Percentiles rank a stretch among this genome's conserved stretches.
Conservation (phyloP, 2,797 vertebrate genomes). For the Pseudochirops corinnae region DNA sequence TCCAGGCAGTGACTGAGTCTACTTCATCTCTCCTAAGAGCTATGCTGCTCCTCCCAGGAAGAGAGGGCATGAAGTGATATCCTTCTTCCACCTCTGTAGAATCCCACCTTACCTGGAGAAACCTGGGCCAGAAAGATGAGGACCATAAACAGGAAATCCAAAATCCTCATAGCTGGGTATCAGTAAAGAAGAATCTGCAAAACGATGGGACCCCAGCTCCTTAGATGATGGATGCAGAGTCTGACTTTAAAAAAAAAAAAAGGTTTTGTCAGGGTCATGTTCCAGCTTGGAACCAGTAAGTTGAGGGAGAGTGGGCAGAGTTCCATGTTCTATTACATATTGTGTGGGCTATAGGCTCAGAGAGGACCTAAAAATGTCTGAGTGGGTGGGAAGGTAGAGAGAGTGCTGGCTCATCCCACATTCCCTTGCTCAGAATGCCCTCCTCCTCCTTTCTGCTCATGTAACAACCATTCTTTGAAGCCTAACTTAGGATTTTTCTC, state of each 20-base stretch:
- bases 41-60: not conserved
- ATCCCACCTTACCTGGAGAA: slow-evolving; percentile 65
- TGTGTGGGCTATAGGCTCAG: not conserved
- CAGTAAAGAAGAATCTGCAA: not conserved
- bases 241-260: not conserved
- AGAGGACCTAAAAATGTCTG: not conserved
- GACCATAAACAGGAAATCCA: slow-evolving; percentile 15
- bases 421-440: not conserved
- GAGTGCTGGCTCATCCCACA: not conserved
- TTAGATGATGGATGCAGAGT: not conserved
- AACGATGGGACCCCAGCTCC: not conserved
- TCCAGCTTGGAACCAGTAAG: not conserved
- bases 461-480: not conserved
- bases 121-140: slow-evolving; percentile 50
- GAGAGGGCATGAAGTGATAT: not conserved
- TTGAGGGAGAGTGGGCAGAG: not conserved
- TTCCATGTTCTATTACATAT: slow-evolving; percentile 11
- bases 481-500: not conserved
- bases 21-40: not conserved
- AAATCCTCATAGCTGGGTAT: slow-evolving; percentile 24
- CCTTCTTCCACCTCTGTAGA: not conserved
- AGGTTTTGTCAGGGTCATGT: not conserved
- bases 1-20: not conserved
- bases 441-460: not conserved
- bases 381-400: not conserved